These are phyloP conservation scores for Sphaerophoria taeniata DNA, from an alignment of 2,888 invertebrate species.

Conservation along the genomic window DNA sequence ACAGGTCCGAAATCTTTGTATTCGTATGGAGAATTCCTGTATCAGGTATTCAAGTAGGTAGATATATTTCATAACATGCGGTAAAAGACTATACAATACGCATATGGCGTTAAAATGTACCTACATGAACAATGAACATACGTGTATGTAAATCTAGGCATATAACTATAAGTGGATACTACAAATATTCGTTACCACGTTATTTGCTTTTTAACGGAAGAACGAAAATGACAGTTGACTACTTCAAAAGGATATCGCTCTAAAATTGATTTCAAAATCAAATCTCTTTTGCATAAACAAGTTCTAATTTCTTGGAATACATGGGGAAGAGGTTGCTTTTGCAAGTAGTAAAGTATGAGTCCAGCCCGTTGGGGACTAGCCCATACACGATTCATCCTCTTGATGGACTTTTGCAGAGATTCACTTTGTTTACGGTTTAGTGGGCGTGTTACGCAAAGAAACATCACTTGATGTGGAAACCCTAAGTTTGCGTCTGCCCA, in stretches of 20 bases:
- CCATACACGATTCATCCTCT: conserved; percentile 5
- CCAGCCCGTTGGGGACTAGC: conserved; percentile 21
- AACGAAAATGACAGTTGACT: conserved; percentile 43
- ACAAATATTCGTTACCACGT: conserved; percentile 6
- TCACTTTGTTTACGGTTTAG: conserved; percentile 9
- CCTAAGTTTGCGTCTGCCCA: conserved; percentile 67
- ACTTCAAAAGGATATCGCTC: conserved; percentile 40
- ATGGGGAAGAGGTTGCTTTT: conserved; percentile 21
- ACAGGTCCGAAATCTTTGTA: neutral
- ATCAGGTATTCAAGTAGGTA: neutral
- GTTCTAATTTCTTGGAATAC: conserved; percentile 68
- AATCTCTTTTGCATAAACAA: conserved; percentile 73
- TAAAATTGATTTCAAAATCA: conserved; percentile 62
- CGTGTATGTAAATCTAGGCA: too few species aligned
- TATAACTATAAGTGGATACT: too few species aligned
- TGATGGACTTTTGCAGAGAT: conserved; percentile 2
- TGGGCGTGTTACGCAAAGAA: conserved; percentile 55
- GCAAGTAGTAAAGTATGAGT: conserved; percentile 13
- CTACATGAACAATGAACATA: too few species aligned
- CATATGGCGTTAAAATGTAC: neutral
- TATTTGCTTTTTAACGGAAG: conserved; percentile 48
- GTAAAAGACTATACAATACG: conserved; percentile 9
- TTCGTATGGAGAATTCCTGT: neutral
- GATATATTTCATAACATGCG: conserved; percentile 2
- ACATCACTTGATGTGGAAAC: conserved; percentile 54